These are phyloP conservation scores for Acanthaster planci DNA, from an alignment of 35 echinoderm and acorn worm genomes.

Conservation along the genomic window DNA sequence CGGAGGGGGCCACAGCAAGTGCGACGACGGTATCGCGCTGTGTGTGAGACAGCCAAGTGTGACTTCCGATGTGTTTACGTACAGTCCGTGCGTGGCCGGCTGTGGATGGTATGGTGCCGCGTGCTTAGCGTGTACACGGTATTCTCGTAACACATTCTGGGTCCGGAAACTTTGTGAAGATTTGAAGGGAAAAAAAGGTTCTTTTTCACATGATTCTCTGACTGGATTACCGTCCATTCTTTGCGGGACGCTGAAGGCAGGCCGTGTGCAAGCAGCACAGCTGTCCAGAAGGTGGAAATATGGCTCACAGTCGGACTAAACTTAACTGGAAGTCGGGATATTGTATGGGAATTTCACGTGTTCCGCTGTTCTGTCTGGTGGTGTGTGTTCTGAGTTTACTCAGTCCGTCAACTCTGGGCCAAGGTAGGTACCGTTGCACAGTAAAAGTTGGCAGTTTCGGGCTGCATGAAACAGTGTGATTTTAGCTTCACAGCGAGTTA, in stretches of 20 bases:
- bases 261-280: background rate
- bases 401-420: background rate
- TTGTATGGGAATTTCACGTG: background rate
- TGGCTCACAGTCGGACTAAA: background rate
- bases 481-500: too few species aligned
- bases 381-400: conserved; percentile 6
- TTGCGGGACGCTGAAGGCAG: background rate
- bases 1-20: background rate
- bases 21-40: too few species aligned
- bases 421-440: background rate
- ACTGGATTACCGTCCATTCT: background rate
- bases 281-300: conserved; percentile 16
- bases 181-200: background rate
- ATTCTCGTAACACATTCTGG: too few species aligned
- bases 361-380: background rate
- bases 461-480: background rate
- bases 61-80: conserved; percentile 14
- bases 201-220: background rate
- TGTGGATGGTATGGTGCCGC: too few species aligned
- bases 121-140: too few species aligned
- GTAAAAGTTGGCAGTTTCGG: too few species aligned
- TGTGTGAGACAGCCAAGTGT: background rate
- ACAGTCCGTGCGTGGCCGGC: too few species aligned
- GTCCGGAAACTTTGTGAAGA: background rate
- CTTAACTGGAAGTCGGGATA: background rate